phyloP scores from a whole-genome alignment of 2,888 invertebrate species.

The Leptodirus hochenwartii region DNA sequence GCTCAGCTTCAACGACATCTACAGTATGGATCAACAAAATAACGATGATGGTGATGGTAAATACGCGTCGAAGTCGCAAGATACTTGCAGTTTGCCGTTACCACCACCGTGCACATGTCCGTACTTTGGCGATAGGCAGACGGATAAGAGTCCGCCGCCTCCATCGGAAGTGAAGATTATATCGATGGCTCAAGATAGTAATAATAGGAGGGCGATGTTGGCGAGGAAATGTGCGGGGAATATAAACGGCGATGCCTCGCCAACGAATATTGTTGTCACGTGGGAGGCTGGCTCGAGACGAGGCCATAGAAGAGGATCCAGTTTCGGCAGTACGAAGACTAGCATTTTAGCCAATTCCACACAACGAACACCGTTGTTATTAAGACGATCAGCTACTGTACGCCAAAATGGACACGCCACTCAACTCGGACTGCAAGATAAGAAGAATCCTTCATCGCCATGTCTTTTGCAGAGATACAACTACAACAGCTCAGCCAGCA shows the following conservation, averaged over 20 bases:
- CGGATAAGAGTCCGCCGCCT: constrained; percentile 28
- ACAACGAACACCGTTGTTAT: constrained; percentile 28
- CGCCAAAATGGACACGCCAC: constrained; percentile 29
- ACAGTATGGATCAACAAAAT: constrained; percentile 14
- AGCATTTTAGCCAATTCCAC: constrained; percentile 25
- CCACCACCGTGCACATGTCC: constrained; percentile 69
- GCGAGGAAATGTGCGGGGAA: constrained; percentile 2
- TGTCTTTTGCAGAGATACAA: constrained; percentile 30
- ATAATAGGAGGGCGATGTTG: neutral
- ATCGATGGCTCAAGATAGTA: constrained; percentile 17
- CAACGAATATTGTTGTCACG: constrained; percentile 36
- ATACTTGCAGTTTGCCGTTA: constrained; percentile 20
- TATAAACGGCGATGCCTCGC: constrained; percentile 5
- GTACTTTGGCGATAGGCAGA: constrained; percentile 54
- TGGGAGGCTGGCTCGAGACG: constrained; percentile 43
- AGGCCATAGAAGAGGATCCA: constrained; percentile 42
- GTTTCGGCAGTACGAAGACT: constrained; percentile 41
- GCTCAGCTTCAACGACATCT: constrained; percentile 31
- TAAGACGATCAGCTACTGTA: constrained; percentile 40
- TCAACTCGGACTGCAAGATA: constrained; percentile 17
- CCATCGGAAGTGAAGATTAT: constrained; percentile 35
- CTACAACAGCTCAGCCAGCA: constrained; percentile 13
- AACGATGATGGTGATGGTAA: constrained; percentile 9
- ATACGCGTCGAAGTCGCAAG: constrained; percentile 23
- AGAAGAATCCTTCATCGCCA: constrained; percentile 33